Conservation (phyloP, 2,113 vertebrate genomes). For the Motacilla alba region DNA sequence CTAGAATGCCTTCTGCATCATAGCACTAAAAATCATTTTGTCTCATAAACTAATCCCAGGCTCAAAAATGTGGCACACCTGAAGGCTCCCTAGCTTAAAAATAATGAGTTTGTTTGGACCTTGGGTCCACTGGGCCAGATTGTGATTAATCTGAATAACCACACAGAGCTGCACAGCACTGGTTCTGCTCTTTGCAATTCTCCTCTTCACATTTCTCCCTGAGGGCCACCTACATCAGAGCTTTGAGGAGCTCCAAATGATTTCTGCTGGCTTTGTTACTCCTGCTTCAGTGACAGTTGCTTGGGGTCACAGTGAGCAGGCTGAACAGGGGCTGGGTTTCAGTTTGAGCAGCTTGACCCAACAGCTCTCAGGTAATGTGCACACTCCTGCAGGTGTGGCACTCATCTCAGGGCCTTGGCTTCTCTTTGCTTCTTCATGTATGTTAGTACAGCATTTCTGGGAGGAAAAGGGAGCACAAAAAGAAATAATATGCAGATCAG, state of each 20-base stretch:
- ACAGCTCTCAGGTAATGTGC: neutral
- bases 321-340: neutral
- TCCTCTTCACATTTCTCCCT: fast-evolving
- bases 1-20: constrained; percentile 9
- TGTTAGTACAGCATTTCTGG: neutral
- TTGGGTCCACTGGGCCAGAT: neutral
- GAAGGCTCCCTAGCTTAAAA: neutral
- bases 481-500: neutral
- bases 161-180: fast-evolving
- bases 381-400: neutral
- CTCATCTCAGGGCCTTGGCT: neutral
- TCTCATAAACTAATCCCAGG: constrained; percentile 16
- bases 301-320: neutral
- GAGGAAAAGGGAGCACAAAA: neutral
- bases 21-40: neutral
- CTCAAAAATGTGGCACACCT: neutral
- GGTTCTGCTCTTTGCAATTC: neutral
- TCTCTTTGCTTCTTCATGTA: fast-evolving
- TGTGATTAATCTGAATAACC: neutral
- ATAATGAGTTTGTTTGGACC: neutral
- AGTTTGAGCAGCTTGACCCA: neutral
- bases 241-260: neutral
- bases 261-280: neutral
- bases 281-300: neutral
- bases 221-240: fast-evolving